Evolutionary conservation across 1,140 invertebrate species (phyloP), one percentile per base, ranked within the genome.

Genomic region (Brachionus calyciflorus): DNA sequence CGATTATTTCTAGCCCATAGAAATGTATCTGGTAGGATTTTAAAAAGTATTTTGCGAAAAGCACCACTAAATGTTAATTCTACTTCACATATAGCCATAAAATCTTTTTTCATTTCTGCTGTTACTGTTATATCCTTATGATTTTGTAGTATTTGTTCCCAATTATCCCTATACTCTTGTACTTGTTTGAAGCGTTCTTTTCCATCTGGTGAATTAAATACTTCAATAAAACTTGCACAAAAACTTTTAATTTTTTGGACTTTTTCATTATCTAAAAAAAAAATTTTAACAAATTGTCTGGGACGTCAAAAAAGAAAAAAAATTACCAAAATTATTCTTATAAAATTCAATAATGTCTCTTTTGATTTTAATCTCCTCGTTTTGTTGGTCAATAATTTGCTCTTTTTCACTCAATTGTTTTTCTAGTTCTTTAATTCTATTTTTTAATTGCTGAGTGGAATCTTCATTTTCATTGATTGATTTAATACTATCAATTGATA

Each of bases 231-330:
- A 37, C 37, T 17, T 3, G 3, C 7, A 60, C 55, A 60, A 60
- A 60, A 60, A 33, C 37, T 19, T 60, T 37, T 40, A 28, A 60
- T 60, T 5, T 6, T 37, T 2, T 37, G 14, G 1, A 60, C 28
- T 19, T 60, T 60, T 17, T 60, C 55, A 12, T 37, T 60, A 19
- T 60, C 55, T 60, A 28, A n/a, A 60, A 60, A 14, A 37, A 60
- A 40, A 24, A 37, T 33, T 26, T 53, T 21, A 37, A 37, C 3
- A 5, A 5, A 37, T 5, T 37, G 4, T 37, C 33, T 37, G 33
- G 9, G 33, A 37, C 4, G 33, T 10, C 9, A 21, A 24, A 53
- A 4, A 26, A 26, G 4, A 60, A 33, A 30, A n/a, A 30, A 17
- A 19, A 60, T 17, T 40, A 60, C 55, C 55, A 37, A 60, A 19